Percentiles rank a stretch among this genome's conserved stretches.
Evolutionary conservation across 2,888 invertebrate species (phyloP).

Genomic region (Melinaea menophilus): DNA sequence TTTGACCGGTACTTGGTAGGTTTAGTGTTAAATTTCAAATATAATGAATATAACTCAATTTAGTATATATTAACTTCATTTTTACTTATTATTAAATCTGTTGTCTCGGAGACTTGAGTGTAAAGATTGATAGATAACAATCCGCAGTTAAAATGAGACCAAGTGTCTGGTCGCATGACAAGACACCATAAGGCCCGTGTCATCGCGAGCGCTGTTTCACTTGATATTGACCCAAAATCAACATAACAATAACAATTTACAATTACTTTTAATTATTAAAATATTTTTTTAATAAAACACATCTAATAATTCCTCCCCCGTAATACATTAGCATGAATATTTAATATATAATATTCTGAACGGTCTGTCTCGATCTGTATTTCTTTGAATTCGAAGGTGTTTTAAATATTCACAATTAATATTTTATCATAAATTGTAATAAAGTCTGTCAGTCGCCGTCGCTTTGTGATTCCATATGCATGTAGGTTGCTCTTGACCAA

Average conservation of each 20-base stretch:
- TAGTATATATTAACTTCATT: too few species aligned
- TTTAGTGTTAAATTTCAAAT: too few species aligned
- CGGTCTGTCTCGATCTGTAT: constrained; percentile 29
- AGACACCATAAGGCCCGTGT: constrained; percentile 25
- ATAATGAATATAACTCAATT: too few species aligned
- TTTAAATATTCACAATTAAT: constrained; percentile 38
- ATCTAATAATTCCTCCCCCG: constrained; percentile 29
- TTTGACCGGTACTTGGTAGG: too few species aligned
- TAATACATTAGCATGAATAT: constrained; percentile 33
- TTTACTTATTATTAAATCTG: too few species aligned
- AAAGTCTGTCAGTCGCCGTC: constrained; percentile 29
- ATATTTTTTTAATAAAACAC: not conserved
- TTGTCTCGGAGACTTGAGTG: too few species aligned
- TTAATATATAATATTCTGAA: constrained; percentile 31
- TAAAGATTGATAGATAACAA: too few species aligned
- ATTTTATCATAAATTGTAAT: constrained; percentile 35
- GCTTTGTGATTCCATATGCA: constrained; percentile 30
- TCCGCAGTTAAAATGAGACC: not conserved
- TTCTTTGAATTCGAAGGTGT: constrained; percentile 32
- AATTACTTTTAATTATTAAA: not conserved
- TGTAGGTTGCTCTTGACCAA: constrained; percentile 17
- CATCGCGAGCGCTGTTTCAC: constrained; percentile 23
- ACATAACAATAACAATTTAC: constrained; percentile 1
- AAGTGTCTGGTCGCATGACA: constrained; percentile 26
- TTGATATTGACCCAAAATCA: constrained; percentile 37